These are phyloP conservation scores for Solenopsis fugax DNA, from an alignment of 1,140 invertebrate species.

Conservation along the genomic window DNA sequence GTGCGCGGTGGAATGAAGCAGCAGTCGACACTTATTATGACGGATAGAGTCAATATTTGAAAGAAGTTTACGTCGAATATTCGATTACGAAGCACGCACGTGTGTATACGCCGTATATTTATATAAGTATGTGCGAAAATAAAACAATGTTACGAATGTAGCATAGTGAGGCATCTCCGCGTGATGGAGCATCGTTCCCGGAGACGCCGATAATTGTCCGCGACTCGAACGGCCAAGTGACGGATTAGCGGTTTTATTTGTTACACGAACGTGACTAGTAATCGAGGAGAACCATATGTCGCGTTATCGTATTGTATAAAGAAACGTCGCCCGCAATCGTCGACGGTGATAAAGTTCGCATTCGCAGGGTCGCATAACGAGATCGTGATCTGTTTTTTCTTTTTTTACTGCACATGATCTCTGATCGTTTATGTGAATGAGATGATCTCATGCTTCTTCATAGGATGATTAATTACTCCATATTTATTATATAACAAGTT, in stretches of 20 bases:
- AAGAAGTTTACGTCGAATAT: conserved; percentile 50
- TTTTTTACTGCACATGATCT: background rate
- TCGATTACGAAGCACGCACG: conserved; percentile 14
- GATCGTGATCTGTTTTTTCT: background rate
- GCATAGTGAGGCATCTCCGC: conserved; percentile 12
- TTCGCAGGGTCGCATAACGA: background rate
- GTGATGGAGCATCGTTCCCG: conserved; percentile 4
- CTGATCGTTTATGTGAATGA: conserved; percentile 3
- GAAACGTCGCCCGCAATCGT: conserved; percentile 34
- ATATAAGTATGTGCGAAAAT: background rate
- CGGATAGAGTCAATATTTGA: conserved; percentile 46
- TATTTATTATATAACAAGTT: background rate
- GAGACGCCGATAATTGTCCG: conserved; percentile 41
- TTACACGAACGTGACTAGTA: conserved; percentile 35
- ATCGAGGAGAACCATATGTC: background rate
- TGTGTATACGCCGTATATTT: background rate
- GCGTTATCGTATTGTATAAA: conserved; percentile 47
- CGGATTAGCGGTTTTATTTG: conserved; percentile 36
- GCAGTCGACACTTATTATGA: conserved; percentile 45
- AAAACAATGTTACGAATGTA: conserved; percentile 64
- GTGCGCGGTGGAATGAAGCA: conserved; percentile 25
- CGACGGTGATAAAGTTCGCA: conserved; percentile 28
- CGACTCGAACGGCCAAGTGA: conserved; percentile 8
- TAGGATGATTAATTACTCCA: background rate
- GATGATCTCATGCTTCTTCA: conserved; percentile 19